Base-by-base conservation (phyloP, 2,888 invertebrate species). In the Drymonia ruficornis region DNA sequence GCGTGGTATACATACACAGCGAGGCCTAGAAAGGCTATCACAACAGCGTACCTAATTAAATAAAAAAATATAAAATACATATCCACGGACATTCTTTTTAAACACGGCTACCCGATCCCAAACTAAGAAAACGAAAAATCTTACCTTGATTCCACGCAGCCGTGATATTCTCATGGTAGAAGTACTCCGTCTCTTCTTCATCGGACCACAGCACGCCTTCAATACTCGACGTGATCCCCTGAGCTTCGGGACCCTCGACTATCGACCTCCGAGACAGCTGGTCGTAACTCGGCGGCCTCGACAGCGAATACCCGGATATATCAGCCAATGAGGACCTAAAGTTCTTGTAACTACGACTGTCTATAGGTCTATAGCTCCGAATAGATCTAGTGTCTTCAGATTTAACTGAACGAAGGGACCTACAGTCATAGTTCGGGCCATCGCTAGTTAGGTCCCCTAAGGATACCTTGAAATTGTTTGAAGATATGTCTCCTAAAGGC, bases 201-300 rank as follows among this genome's bases (percentile, higher is more conserved):
- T 93, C 93, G 1, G 93, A 93, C 93, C 93, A 93, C 66, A 93
- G 82, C 19, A 93, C 93, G 0, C 93, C 93, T 67, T 93, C 93
- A 34, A 93, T 93, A 60, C 93, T 93, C 15, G 93, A 93, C n/a
- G 91, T 92, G 50, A 90, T 83, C 4, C 84, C 87, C 45, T 82
- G 85, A 6, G 70, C 79, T 0, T 89, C 89, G 0, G 81, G 78
- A 5, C 86, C 89, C 36, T 91, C 92, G 1, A 89, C 84, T 28
- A 90, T 64, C 8, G 93, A 93, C 66, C 93, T 78, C 7, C 93
- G 70, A 4, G 92, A 93, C 57, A 92, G 59, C 76, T 91, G 91
- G 42, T 92, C 92, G 55, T 91, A 92, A 43, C 91, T 91, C 0
- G 92, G 91, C 13, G 88, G 92, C 29, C 91, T 75, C 0, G 92